Conservation (phyloP, 2,113 vertebrate genomes). For the Upupa epops region DNA sequence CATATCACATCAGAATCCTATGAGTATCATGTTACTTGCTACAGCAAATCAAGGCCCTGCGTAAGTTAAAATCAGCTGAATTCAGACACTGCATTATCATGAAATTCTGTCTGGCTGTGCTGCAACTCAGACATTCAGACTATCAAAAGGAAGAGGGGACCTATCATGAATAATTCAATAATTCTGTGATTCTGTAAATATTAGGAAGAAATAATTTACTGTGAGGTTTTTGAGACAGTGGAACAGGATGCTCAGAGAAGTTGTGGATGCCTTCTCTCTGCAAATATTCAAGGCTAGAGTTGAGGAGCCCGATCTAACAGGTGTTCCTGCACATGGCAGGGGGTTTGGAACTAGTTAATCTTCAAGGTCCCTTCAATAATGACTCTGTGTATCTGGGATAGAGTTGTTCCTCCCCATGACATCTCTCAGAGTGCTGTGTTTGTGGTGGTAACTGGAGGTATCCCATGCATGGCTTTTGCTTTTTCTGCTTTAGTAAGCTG, state of each 20-base stretch:
- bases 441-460: no score
- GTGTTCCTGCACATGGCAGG: not conserved
- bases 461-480: no score
- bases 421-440: no score
- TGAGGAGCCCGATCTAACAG: not conserved
- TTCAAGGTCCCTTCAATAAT: not conserved
- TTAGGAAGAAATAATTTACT: not conserved
- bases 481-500: no score
- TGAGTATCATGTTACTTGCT: not conserved
- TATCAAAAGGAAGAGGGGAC: not conserved
- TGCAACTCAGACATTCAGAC: not conserved
- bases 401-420: no score
- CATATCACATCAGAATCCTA: not conserved
- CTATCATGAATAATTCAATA: not conserved
- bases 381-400: no score
- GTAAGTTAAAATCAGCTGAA: not conserved
- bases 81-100: not conserved
- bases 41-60: not conserved
- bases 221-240: not conserved
- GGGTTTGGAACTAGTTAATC: not conserved
- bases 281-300: not conserved
- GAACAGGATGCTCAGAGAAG: not conserved
- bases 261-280: not conserved
- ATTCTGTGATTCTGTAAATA: no score
- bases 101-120: not conserved